Evolutionary conservation across 2,888 invertebrate species (phyloP).

Genomic region (Ophioninae sp.): DNA sequence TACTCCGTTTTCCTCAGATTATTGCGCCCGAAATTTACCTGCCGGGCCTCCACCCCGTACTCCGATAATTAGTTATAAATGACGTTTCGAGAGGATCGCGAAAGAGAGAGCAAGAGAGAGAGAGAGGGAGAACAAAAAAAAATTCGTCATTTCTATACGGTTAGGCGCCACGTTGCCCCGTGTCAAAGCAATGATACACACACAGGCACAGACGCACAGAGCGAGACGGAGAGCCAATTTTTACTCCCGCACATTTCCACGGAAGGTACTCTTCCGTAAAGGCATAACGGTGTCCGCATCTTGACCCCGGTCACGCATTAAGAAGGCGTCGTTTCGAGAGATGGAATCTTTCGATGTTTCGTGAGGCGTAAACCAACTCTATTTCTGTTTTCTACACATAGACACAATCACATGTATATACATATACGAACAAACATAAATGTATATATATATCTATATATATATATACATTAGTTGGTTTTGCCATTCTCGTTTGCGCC

Average conservation of each 20-base stretch:
- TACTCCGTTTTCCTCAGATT: too few species aligned
- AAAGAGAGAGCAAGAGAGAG: neutral
- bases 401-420: neutral
- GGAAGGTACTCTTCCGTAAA: slow-evolving; percentile 68
- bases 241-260: slow-evolving; percentile 68
- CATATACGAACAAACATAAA: slow-evolving; percentile 5
- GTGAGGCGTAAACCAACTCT: slow-evolving; percentile 61
- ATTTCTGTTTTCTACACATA: slow-evolving; percentile 2
- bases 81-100: too few species aligned
- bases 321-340: slow-evolving; percentile 66
- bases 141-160: slow-evolving; percentile 7
- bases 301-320: slow-evolving; percentile 75
- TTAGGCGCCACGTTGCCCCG: slow-evolving; percentile 30
- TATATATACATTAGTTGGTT: slow-evolving; percentile 4
- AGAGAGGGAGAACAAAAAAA: neutral
- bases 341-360: slow-evolving; percentile 67
- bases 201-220: neutral
- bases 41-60: too few species aligned
- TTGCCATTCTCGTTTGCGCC: neutral
- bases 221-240: slow-evolving; percentile 64
- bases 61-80: too few species aligned
- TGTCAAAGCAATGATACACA: slow-evolving; percentile 1
- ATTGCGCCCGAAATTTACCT: too few species aligned
- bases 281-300: slow-evolving; percentile 73
- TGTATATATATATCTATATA: slow-evolving; percentile 8